Evolutionary conservation across 2,113 vertebrate genomes (phyloP).

Genomic region (Dromas ardeola): DNA sequence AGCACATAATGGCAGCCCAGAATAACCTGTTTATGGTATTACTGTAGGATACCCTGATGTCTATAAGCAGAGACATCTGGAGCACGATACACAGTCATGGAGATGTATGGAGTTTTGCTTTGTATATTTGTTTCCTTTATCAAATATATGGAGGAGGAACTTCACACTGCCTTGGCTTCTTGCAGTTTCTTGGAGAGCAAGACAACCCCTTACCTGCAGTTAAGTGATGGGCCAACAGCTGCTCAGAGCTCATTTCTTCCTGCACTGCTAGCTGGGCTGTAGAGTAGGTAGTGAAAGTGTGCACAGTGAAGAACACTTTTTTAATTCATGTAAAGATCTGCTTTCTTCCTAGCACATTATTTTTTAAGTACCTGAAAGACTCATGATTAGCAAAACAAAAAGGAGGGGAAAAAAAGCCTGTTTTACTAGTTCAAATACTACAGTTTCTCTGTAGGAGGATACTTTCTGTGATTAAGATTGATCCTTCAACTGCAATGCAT

Average conservation of each 20-base stretch:
- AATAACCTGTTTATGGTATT: not conserved
- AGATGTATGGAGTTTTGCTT: not conserved
- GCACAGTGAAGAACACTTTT: not conserved
- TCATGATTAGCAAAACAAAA: not conserved
- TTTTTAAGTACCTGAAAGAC: not conserved
- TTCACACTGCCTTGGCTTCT: not conserved
- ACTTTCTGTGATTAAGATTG: not conserved
- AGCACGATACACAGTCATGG: not conserved
- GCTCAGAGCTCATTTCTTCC: not conserved
- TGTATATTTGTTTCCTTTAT: not conserved
- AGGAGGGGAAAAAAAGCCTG: not conserved
- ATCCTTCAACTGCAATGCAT: not conserved
- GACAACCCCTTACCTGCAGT: not conserved
- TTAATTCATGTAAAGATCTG: not conserved
- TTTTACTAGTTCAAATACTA: not conserved
- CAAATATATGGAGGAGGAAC: not conserved
- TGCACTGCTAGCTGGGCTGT: not conserved
- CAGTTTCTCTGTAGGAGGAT: not conserved
- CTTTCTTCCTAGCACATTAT: not conserved
- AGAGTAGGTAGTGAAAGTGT: not conserved
- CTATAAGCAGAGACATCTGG: not conserved
- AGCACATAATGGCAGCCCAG: not conserved
- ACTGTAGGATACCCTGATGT: not conserved
- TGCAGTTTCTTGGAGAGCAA: not conserved
- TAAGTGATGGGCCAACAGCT: not conserved